phyloP scores from a whole-genome alignment of 2,797 vertebrate species.

The Pipistrellus pipistrellus region DNA sequence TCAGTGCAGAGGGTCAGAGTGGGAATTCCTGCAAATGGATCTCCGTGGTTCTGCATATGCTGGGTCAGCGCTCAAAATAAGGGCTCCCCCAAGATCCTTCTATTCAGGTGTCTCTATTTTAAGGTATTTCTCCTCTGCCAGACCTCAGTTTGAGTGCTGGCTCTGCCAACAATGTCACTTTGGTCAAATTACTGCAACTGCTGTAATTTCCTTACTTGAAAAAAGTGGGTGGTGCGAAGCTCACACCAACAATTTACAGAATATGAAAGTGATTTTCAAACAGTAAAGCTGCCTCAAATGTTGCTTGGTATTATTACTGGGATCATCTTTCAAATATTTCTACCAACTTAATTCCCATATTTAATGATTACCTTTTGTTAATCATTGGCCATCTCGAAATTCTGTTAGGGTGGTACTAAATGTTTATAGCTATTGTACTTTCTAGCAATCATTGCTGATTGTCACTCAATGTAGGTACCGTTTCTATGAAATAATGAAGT shows the following conservation, averaged over 20 bases:
- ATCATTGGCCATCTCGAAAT: background rate
- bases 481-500: slow-evolving; percentile 5
- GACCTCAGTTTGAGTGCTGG: background rate
- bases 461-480: background rate
- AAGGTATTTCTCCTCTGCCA: background rate
- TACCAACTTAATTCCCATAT: background rate
- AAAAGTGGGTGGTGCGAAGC: background rate
- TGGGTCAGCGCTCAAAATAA: background rate
- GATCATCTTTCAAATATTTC: background rate
- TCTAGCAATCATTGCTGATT: background rate
- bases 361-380: background rate
- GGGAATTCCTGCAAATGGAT: background rate
- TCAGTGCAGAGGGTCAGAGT: background rate
- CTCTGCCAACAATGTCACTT: background rate
- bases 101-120: background rate
- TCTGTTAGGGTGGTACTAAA: background rate
- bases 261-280: slow-evolving; percentile 9
- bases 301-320: background rate
- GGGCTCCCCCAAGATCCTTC: background rate
- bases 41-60: background rate
- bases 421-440: background rate
- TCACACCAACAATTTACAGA: background rate
- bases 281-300: background rate
- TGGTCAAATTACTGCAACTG: background rate
- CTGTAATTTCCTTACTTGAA: background rate